Evolutionary conservation across 2,113 vertebrate species (phyloP), one percentile per base, ranked within the genome.

Genomic region (Solea solea): DNA sequence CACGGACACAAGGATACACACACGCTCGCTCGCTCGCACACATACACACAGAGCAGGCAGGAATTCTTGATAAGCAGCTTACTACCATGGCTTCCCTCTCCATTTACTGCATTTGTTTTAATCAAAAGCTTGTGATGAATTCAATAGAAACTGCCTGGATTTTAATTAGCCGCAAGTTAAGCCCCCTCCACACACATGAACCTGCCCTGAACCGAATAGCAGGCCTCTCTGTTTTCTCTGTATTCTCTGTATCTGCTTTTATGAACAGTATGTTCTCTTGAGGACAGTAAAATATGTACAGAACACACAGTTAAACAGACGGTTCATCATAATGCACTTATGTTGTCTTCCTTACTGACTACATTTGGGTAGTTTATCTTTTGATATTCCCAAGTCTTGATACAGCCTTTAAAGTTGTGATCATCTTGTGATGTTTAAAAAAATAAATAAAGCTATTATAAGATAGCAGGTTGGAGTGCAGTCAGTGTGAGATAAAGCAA

Each of bases 51-150:
- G 59, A 40, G 70, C 55, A 73, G 53, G 60, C 12, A 76, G 59
- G 56, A 62, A 53, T 72, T 75, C 34, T 56, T 80, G 70, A 90
- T 86, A 84, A 87, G 76, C 72, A 81, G 76, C 80, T 77, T 81
- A 86, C 88, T 87, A 83, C 69, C 79, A 74, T 86, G 62, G 63
- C 79, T 88, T 86, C 71, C 69, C 28, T 59, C 64, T 87, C 44
- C 70, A 63, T 69, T 82, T 88, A 74, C 69, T 82, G 71, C 66
- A 72, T 84, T 86, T 86, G 79, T 84, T 85, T 87, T 86, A 87
- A 92, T 90, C 73, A 84, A 86, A 91, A 84, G 69, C 78, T 87
- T 74, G 54, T 83, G 89, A 88, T 84, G 76, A 85, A 82, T 73
- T 84, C 55, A 86, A 88, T 74, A 77, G 74, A 90, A 91, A 86